phyloP scores from a whole-genome alignment of 2,888 invertebrate genomes.

The Drosophila kuntzei region DNA sequence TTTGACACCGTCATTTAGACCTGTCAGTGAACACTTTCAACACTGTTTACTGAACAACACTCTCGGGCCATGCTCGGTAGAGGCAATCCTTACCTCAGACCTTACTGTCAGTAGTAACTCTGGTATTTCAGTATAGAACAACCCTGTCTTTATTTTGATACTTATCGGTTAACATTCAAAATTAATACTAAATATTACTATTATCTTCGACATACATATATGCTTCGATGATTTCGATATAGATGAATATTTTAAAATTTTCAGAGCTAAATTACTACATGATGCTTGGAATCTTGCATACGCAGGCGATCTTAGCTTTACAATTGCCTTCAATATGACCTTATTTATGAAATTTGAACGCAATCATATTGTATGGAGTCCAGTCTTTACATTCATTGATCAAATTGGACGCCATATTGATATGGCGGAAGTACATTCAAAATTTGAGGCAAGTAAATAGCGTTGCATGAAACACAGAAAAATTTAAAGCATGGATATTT shows the following conservation, averaged over 20 bases:
- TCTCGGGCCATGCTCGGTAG: too few relatives aligned
- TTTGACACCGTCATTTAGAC: too few relatives aligned
- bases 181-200: background rate
- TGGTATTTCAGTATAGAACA: too few relatives aligned
- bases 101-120: too few relatives aligned
- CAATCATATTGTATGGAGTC: slow-evolving; percentile 92
- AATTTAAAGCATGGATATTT: background rate
- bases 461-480: background rate
- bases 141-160: background rate
- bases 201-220: background rate
- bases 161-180: background rate
- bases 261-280: slow-evolving; percentile 76
- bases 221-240: background rate
- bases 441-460: slow-evolving; percentile 88
- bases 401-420: slow-evolving; percentile 92
- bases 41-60: too few relatives aligned
- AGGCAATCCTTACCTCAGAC: too few relatives aligned
- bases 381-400: slow-evolving; percentile 93
- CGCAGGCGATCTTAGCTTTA: slow-evolving; percentile 90
- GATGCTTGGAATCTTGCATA: slow-evolving; percentile 83
- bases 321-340: slow-evolving; percentile 92
- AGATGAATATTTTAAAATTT: background rate
- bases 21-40: too few relatives aligned
- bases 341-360: slow-evolving; percentile 90
- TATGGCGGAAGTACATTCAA: slow-evolving; percentile 88